phyloP scores from a whole-genome alignment of 2,797 vertebrate genomes.

The Sebastes vulpes region DNA sequence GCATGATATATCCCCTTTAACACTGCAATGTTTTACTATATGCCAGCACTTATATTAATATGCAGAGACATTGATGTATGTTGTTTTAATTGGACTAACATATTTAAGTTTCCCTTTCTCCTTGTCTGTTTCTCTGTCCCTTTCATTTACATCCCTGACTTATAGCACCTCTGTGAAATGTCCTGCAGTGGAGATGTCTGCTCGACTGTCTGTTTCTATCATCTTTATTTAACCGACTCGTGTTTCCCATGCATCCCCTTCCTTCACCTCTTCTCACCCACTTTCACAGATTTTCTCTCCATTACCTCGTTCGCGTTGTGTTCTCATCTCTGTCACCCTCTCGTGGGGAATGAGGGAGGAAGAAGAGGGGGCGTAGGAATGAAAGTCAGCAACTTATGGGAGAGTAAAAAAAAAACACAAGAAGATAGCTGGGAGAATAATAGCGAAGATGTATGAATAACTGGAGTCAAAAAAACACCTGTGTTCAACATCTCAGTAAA shows the following conservation, averaged over 20 bases:
- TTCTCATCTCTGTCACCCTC: slow-evolving; percentile 73
- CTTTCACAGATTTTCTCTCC: slow-evolving; percentile 71
- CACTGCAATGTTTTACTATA: slow-evolving; percentile 12
- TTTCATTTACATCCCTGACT: slow-evolving; percentile 8
- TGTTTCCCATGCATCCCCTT: slow-evolving; percentile 12
- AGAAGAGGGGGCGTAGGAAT: slow-evolving; percentile 51
- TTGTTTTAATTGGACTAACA: not conserved
- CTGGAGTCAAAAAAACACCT: slow-evolving; percentile 61
- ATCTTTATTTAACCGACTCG: slow-evolving; percentile 45
- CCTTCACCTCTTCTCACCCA: slow-evolving; percentile 38
- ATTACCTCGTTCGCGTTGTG: slow-evolving; percentile 62
- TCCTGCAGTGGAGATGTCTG: slow-evolving; percentile 9
- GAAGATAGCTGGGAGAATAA: slow-evolving; percentile 48
- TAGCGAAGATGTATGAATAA: slow-evolving; percentile 36
- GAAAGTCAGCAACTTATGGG: slow-evolving; percentile 43
- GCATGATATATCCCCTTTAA: not conserved
- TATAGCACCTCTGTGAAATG: slow-evolving; percentile 17
- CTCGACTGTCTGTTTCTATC: slow-evolving; percentile 47
- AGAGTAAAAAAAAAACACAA: slow-evolving; percentile 15
- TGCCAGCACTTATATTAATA: not conserved
- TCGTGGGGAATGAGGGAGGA: slow-evolving; percentile 69
- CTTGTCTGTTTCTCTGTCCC: not conserved
- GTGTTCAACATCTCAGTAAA: slow-evolving; percentile 83
- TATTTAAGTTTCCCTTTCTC: not conserved
- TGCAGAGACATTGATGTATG: not conserved